A percentile compares a stretch with the other conserved stretches of the same genome.
These are phyloP conservation scores for Pocillopora grandis DNA, from an alignment of 92 coral and sea anemone species.

Conservation along the genomic window DNA sequence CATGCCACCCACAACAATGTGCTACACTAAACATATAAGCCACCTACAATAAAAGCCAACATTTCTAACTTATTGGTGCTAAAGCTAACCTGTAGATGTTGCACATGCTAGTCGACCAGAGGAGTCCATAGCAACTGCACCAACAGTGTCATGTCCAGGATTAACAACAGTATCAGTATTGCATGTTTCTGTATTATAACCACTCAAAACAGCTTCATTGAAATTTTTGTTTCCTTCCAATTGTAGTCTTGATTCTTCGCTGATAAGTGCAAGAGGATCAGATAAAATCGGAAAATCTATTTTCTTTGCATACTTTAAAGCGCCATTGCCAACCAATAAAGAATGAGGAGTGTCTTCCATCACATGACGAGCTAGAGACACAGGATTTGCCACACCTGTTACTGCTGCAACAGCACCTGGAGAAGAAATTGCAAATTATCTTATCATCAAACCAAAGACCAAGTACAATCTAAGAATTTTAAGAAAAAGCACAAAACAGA, in stretches of 20 bases:
- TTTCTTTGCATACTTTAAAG: constrained; percentile 77
- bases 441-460: no score
- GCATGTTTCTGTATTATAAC: constrained; percentile 18
- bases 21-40: no score
- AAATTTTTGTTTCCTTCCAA: constrained; percentile 35
- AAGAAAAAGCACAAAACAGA: no score
- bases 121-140: constrained; percentile 95
- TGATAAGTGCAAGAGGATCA: constrained; percentile 71
- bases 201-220: constrained; percentile 12
- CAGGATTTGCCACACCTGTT: constrained; percentile 78
- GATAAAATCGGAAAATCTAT: constrained; percentile 70
- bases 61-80: background rate
- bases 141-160: constrained; percentile 88
- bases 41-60: no score
- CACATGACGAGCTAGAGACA: constrained; percentile 81
- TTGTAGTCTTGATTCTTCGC: constrained; percentile 61
- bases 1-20: no score
- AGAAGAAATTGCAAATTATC: background rate
- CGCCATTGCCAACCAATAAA: constrained; percentile 74
- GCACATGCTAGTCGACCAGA: constrained; percentile 88
- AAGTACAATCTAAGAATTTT: no score
- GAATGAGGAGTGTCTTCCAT: constrained; percentile 86
- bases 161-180: background rate
- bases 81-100: constrained; percentile 88
- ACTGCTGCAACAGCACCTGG: constrained; percentile 96